These are phyloP conservation scores for Sinocyclocheilus maitianheensis DNA, from an alignment of 2,113 vertebrate genomes.

Conservation along the genomic window DNA sequence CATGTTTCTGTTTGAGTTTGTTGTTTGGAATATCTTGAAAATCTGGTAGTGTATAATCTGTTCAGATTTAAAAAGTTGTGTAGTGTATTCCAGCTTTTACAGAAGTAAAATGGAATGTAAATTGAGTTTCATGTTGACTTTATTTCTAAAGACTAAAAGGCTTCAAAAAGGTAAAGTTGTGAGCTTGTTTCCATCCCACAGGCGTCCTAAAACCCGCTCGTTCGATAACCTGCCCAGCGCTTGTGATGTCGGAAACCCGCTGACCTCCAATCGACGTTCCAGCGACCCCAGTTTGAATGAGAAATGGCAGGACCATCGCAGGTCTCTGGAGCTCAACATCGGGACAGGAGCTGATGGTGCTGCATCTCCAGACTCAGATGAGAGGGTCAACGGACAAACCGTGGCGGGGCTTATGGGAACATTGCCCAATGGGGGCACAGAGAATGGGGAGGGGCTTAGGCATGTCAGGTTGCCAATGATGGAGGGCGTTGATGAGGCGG, in stretches of 20 bases:
- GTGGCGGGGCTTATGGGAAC: conserved; percentile 55
- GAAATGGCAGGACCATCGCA: conserved; percentile 96
- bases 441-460: conserved; percentile 67
- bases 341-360: conserved; percentile 76
- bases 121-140: neutral
- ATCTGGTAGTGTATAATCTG: too few species aligned
- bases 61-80: too few species aligned
- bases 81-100: neutral
- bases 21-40: too few species aligned
- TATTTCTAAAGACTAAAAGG: too few species aligned
- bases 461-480: conserved; percentile 51
- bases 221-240: conserved; percentile 93
- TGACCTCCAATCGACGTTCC: conserved; percentile 86
- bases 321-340: conserved; percentile 83
- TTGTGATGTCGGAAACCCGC: conserved; percentile 83
- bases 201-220: conserved; percentile 93
- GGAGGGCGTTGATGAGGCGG: conserved; percentile 72
- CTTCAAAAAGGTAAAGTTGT: too few species aligned
- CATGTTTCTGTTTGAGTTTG: too few species aligned
- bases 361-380: conserved; percentile 69
- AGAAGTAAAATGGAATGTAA: neutral
- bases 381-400: conserved; percentile 53
- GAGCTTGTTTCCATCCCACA: conserved; percentile 55
- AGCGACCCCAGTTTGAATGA: conserved; percentile 96
- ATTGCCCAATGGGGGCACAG: conserved; percentile 57